These are phyloP conservation scores for Lota lota DNA, from an alignment of 2,113 vertebrate genomes.

Conservation along the genomic window DNA sequence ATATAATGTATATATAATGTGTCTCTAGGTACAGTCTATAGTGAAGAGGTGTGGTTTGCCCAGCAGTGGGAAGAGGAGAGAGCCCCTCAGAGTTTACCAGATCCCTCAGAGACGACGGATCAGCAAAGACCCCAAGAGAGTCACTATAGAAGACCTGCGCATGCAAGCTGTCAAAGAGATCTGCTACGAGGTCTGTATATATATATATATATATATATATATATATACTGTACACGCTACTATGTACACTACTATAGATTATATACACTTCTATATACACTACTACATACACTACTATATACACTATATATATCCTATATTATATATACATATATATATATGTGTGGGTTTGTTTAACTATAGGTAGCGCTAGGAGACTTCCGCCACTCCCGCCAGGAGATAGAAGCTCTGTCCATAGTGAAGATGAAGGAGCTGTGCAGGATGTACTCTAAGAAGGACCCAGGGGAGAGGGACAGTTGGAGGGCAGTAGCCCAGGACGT, in stretches of 20 bases:
- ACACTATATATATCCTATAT: no score
- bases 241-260: no score
- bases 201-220: neutral
- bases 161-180: constrained; percentile 91
- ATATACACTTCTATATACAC: no score
- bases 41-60: constrained; percentile 85
- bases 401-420: constrained; percentile 84
- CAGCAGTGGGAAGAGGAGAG: constrained; percentile 84
- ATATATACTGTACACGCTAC: neutral
- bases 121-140: constrained; percentile 80
- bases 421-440: constrained; percentile 87
- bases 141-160: constrained; percentile 78
- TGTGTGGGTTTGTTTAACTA: neutral
- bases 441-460: constrained; percentile 79
- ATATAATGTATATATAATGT: neutral
- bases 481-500: constrained; percentile 82
- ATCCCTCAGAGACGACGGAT: constrained; percentile 84
- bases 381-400: constrained; percentile 82
- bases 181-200: constrained; percentile 76
- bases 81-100: constrained; percentile 81
- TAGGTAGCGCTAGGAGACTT: constrained; percentile 85
- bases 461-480: constrained; percentile 79
- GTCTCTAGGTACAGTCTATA: constrained; percentile 79
- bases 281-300: no score
- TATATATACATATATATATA: neutral